Conservation (phyloP, 2,113 vertebrate species). For the Onychostoma macrolepis region DNA sequence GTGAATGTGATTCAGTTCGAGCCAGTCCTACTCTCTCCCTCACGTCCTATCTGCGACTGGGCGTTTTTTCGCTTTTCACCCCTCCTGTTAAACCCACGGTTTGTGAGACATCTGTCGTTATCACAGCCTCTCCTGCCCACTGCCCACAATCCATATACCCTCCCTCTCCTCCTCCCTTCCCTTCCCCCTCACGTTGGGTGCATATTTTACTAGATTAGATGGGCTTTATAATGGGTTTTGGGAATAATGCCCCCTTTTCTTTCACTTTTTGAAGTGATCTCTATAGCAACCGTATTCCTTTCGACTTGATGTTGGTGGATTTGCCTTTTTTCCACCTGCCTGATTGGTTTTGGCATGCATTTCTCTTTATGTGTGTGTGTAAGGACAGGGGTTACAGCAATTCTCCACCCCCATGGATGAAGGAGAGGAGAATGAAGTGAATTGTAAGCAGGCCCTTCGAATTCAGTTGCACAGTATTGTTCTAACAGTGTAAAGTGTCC, state of each 20-base stretch:
- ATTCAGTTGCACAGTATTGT: neutral
- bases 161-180: conserved; percentile 63
- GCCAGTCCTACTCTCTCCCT: conserved; percentile 67
- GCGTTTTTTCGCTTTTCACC: conserved; percentile 64
- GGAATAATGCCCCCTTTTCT: conserved; percentile 45
- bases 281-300: conserved; percentile 42
- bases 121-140: conserved; percentile 68
- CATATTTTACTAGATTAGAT: conserved; percentile 55
- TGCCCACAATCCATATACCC: conserved; percentile 65
- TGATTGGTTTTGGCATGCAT: conserved; percentile 13
- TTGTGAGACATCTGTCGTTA: conserved; percentile 77
- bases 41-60: conserved; percentile 68
- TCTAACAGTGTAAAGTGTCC: neutral
- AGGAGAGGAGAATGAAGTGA: conserved; percentile 4
- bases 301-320: conserved; percentile 10
- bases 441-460: neutral
- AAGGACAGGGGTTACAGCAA: neutral
- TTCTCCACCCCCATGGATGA: neutral
- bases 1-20: conserved; percentile 70
- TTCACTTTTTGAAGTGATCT: conserved; percentile 39
- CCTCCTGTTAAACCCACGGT: conserved; percentile 60
- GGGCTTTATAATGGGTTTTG: conserved; percentile 40
- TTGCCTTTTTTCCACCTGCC: conserved; percentile 34
- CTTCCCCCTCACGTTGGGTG: conserved; percentile 51
- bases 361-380: neutral